Evolutionary conservation across 2,113 vertebrate genomes (phyloP).

Genomic region (Zosterops borbonicus): DNA sequence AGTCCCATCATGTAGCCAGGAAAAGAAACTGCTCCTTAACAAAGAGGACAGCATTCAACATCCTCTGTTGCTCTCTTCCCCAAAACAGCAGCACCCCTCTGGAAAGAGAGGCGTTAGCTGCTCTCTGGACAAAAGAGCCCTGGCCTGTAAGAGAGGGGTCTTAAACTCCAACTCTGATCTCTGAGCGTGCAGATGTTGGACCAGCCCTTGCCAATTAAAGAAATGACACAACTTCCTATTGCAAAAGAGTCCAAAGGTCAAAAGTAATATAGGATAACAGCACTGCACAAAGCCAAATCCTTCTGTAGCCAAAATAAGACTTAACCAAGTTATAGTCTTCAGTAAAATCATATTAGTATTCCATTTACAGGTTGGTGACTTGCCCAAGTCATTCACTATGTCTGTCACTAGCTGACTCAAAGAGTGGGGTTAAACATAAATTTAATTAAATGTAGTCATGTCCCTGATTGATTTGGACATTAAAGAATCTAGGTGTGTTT

Average conservation of each 20-base stretch:
- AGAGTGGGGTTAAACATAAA: neutral
- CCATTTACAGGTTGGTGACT: neutral
- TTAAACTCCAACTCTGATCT: neutral
- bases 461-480: neutral
- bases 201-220: conserved; percentile 1
- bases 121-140: neutral
- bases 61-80: neutral
- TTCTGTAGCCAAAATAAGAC: neutral
- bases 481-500: neutral
- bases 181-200: neutral
- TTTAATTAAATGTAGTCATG: neutral
- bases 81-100: neutral
- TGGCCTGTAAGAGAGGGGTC: neutral
- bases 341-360: neutral
- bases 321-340: neutral
- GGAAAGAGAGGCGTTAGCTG: neutral
- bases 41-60: neutral
- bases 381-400: neutral
- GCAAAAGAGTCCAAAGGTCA: conserved; percentile 28
- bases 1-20: neutral
- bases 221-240: conserved; percentile 25
- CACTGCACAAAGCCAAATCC: neutral
- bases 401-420: neutral
- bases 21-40: neutral
- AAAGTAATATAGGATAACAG: neutral